Evolutionary conservation across 2,888 invertebrate genomes (phyloP), one percentile per base, ranked within the genome.

Genomic region (Eupithecia exiguata): DNA sequence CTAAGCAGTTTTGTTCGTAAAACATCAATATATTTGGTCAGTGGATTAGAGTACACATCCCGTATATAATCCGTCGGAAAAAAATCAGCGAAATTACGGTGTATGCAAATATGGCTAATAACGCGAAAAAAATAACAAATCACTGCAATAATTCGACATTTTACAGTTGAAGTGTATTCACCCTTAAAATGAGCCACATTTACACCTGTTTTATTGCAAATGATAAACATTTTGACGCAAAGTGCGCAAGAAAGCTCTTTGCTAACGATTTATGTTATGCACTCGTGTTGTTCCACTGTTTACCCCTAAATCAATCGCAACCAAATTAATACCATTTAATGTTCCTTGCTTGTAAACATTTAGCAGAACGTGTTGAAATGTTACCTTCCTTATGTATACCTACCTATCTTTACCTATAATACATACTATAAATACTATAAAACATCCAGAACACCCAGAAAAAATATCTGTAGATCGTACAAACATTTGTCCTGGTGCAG

Each of bases 301-400:
- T 75, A 71, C 53, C 69, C 72, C 62, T 82, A 78, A 79, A 82
- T 84, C 78, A 77, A 72, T 75, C 53, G 71, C 14, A 74, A 74
- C 58, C 71, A 70, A 74, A 77, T 79, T 78, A 80, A 78, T 77
- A 74, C 71, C 69, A 66, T 40, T 66, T 40, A n/a, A 21, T 21
- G 40, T 66, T 65, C 35, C 10, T 35, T 35, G 35, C 35, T 62
- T 62, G 58, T 58, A 58, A 58, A 58, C 25, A 58, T 58, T 58
- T 25, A 53, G n/a, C 53, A 21, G 58, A 21, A 25, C 25, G 58
- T 58, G 58, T 58, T 58, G 53, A 58, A 53, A 58, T 10, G 25
- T 58, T 25, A 58, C 25, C 4, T 30, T 3, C 30, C 30, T 30
- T 3, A 30, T 30, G 30, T 30, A n/a, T n/a, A n/a, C n/a, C n/a